These are phyloP conservation scores for Xyrauchen texanus DNA, from an alignment of 2,113 vertebrate species.

Conservation along the genomic window DNA sequence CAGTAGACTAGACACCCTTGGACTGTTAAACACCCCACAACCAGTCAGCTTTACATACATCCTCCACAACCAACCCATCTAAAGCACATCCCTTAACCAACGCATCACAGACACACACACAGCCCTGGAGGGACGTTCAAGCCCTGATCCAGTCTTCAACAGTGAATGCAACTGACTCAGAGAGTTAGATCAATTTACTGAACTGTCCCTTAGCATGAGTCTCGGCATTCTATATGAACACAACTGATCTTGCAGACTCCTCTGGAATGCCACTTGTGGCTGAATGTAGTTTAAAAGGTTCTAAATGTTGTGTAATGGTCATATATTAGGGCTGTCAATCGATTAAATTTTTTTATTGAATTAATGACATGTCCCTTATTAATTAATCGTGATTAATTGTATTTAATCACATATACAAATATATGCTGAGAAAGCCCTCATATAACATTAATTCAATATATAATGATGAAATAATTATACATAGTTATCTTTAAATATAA, in stretches of 20 bases:
- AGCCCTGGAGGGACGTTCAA: conserved; percentile 9
- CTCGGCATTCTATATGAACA: conserved; percentile 37
- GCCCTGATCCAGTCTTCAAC: conserved; percentile 37
- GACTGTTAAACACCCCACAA: conserved; percentile 46
- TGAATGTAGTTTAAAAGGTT: conserved; percentile 4
- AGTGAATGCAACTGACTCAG: conserved; percentile 35
- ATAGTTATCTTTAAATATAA: too few species aligned
- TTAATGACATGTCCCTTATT: too few species aligned
- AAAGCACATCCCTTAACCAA: conserved; percentile 15
- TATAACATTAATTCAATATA: too few species aligned
- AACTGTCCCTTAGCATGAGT: conserved; percentile 43
- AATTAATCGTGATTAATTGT: too few species aligned
- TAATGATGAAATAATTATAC: too few species aligned
- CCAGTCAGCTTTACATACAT: not conserved
- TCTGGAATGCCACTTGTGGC: conserved; percentile 29
- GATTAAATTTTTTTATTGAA: too few species aligned
- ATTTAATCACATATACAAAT: too few species aligned
- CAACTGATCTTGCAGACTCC: conserved; percentile 16
- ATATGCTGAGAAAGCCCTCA: too few species aligned
- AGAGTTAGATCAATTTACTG: conserved; percentile 38
- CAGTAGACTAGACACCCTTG: conserved; percentile 26
- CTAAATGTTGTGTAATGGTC: too few species aligned
- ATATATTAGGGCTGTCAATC: too few species aligned
- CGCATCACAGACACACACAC: conserved; percentile 28
- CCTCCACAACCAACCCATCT: not conserved